Evolutionary conservation across 2,888 invertebrate species (phyloP), one percentile per base, ranked within the genome.

Genomic region (Psylliodes chrysocephalus): DNA sequence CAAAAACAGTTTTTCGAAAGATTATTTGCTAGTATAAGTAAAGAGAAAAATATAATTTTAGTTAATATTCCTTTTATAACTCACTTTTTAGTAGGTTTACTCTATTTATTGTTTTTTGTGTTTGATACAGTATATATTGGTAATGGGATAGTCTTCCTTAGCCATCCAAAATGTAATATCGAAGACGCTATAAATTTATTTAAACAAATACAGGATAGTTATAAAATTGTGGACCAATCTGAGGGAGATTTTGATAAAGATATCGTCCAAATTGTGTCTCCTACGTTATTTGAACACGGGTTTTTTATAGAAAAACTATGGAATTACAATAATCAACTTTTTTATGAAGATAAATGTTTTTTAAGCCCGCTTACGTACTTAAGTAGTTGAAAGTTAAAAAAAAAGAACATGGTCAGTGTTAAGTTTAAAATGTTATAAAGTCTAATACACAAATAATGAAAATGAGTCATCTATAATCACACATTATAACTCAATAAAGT

Each of bases 21-120:
- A 12, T 19, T 79, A 25, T 63, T 57, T 2, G 28, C 56, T 35
- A 63, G 60, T n/a, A 14, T 75, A 28, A 33, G 54, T 33, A 19
- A 57, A 6, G 53, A 70, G 10, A 73, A 74, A 47, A 70, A 78
- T 67, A 63, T 81, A 22, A 63, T 81, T n/a, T 72, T 80, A 22
- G 55, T 79, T 8, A 75, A 76, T 46, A 60, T 81, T 40, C 79
- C 79, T 4, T 73, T 82, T 46, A 60, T 79, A 15, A 81, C 80
- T 5, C 76, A 78, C 68, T 80, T 81, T 69, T 66, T 80, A 30
- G 79, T 77, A 12, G 78, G 80, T 10, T 59, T 82, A 51, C 66
- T 81, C 57, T 78, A 72, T 60, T 62, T 81, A 17, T 60, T 81
- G 56, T 68, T 73, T 10, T 68, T 69, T 52, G 65, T 68, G 12